Base-by-base conservation (phyloP, 2,888 invertebrate genomes). In the Philonicus albiceps region DNA sequence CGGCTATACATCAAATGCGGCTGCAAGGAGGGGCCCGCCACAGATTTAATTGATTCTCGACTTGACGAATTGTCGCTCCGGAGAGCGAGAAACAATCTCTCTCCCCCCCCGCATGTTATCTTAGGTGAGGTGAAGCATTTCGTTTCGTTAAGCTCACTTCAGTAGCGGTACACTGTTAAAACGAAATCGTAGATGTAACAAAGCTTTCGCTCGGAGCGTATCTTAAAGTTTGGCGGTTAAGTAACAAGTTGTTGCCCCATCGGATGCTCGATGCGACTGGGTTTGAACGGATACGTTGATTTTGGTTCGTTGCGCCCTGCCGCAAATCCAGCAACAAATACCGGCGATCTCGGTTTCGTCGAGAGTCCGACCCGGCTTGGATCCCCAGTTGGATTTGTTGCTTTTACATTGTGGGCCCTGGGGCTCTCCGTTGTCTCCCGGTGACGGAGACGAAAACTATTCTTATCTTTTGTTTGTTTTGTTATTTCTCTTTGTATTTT, bases 31-130 rank as follows among this genome's bases (percentile, higher is more conserved):
- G 64, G 37, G 22, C 22, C 40, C 81, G 53, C 81, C 27, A 13
- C 53, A 81, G 81, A 64, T 64, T 64, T 55, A 81, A 81, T 81
- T 81, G 81, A 64, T 64, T 64, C 81, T 19, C 81, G 37, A 7
- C 81, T 81, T 34, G 81, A 81, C 81, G 55, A 64, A 81, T 64
- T 64, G 27, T 11, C 22, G 64, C 64, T 64, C 64, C 43, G 19
- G 75, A 31, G 37, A 53, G 80, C n/a, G 74, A 34, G 6, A 30
- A 19, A 19, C 27, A 31, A 31, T 4, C 73, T 16, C 19, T 13
- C n/a, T n/a, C n/a, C n/a, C n/a, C n/a, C n/a, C n/a, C n/a, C n/a
- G n/a, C n/a, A n/a, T n/a, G n/a, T n/a, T n/a, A n/a, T n/a, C n/a
- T n/a, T n/a, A n/a, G n/a, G n/a, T n/a, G n/a, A n/a, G n/a, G n/a